Evolutionary conservation across 2,797 vertebrate species (phyloP).

Genomic region (Trichosurus vulpecula): DNA sequence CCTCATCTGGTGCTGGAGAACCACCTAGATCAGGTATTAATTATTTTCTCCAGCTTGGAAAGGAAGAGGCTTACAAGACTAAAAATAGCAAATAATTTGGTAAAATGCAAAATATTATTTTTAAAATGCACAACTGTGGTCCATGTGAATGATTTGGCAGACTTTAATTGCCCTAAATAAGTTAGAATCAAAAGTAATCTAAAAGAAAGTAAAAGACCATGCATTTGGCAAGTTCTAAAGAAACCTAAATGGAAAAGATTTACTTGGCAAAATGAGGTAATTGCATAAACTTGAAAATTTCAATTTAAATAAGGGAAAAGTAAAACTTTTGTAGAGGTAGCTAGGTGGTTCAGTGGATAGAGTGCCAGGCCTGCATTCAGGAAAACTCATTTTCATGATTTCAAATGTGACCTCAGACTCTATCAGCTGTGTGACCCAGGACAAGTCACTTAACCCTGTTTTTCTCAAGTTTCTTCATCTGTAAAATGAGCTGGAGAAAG

Average conservation of each 20-base stretch:
- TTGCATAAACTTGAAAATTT: not conserved
- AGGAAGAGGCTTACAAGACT: not conserved
- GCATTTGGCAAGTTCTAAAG: not conserved
- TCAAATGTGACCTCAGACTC: not conserved
- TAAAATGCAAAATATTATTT: not conserved
- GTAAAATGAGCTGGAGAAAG: not conserved
- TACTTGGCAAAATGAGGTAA: not conserved
- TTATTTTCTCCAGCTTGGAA: not conserved
- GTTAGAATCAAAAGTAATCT: not conserved
- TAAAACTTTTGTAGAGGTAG: not conserved
- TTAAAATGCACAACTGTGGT: not conserved
- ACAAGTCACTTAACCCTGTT: not conserved
- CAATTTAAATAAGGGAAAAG: not conserved
- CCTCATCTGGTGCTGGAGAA: not conserved
- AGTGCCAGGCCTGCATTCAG: not conserved
- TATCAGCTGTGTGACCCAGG: not conserved
- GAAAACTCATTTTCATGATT: not conserved
- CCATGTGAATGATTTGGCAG: not conserved
- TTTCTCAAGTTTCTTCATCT: not conserved
- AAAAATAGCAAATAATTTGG: not conserved
- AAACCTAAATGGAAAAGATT: not conserved
- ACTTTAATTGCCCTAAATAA: not conserved
- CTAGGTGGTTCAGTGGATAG: not conserved
- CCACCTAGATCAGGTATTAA: not conserved
- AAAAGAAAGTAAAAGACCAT: not conserved